phyloP scores from a whole-genome alignment of 1,140 invertebrate genomes.

The Delia radicum region DNA sequence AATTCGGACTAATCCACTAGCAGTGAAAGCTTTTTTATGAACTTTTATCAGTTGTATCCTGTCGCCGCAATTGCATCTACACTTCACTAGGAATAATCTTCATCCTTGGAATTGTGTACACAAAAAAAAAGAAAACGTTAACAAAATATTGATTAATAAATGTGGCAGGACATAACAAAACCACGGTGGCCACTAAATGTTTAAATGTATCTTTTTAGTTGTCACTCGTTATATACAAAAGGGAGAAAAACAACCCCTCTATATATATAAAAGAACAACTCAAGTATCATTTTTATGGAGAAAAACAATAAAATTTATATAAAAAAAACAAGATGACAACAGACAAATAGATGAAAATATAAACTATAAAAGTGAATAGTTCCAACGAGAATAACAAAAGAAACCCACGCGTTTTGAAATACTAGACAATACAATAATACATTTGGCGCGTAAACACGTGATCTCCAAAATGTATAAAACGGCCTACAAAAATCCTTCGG shows the following conservation, averaged over 20 bases:
- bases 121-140: background rate
- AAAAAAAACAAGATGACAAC: background rate
- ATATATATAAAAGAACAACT: background rate
- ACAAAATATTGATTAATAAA: background rate
- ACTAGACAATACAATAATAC: background rate
- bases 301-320: background rate
- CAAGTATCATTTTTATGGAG: background rate
- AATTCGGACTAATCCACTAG: no score
- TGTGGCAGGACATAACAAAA: background rate
- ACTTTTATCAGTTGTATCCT: no score
- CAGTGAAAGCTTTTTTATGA: no score
- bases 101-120: background rate
- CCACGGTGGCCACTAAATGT: background rate
- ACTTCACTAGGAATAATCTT: no score
- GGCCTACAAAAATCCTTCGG: background rate
- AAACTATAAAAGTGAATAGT: background rate
- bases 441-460: conserved; percentile 15
- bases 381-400: background rate
- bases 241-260: background rate
- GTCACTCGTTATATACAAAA: background rate
- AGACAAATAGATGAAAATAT: background rate
- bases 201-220: background rate
- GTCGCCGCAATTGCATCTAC: no score
- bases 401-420: background rate
- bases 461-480: conserved; percentile 1